Conservation (phyloP, 2,113 vertebrate genomes). For the Arenaria interpres region DNA sequence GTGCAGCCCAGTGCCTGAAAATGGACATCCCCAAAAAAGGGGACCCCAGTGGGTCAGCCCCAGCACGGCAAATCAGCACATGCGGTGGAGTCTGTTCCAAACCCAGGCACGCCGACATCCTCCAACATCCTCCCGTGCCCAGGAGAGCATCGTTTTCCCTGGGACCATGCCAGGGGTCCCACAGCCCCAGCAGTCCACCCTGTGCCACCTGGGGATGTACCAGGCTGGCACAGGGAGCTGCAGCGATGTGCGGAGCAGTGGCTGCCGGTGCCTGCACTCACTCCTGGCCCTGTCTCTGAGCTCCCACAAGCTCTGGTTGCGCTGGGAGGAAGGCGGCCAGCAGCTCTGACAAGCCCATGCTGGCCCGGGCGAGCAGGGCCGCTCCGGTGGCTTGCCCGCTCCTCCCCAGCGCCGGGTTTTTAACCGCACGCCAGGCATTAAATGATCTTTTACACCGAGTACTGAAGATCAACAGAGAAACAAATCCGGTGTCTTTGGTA, state of each 20-base stretch:
- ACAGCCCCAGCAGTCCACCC: background rate
- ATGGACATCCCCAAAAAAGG: fast-evolving
- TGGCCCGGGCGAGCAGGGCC: background rate
- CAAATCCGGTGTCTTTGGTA: background rate
- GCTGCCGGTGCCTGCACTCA: background rate
- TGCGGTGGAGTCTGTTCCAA: background rate
- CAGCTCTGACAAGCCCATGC: slow-evolving; percentile 31
- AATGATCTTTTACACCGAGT: background rate
- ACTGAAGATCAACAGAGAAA: background rate
- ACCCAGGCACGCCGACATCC: background rate
- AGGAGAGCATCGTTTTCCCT: background rate
- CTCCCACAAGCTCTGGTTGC: background rate
- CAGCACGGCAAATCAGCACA: background rate
- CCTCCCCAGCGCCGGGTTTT: slow-evolving; percentile 14
- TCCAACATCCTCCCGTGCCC: fast-evolving
- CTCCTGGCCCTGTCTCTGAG: background rate
- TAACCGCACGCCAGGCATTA: background rate
- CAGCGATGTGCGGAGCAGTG: background rate
- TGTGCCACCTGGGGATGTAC: background rate
- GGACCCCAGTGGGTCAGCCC: background rate
- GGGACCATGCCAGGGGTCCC: background rate
- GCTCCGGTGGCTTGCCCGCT: background rate
- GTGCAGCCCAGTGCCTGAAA: background rate
- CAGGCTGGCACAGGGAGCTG: fast-evolving
- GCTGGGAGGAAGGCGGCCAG: background rate